A percentile compares a stretch with the other conserved stretches of the same genome.
These are phyloP conservation scores for Andrena camellia DNA, from an alignment of 2,888 invertebrate genomes.

Conservation along the genomic window DNA sequence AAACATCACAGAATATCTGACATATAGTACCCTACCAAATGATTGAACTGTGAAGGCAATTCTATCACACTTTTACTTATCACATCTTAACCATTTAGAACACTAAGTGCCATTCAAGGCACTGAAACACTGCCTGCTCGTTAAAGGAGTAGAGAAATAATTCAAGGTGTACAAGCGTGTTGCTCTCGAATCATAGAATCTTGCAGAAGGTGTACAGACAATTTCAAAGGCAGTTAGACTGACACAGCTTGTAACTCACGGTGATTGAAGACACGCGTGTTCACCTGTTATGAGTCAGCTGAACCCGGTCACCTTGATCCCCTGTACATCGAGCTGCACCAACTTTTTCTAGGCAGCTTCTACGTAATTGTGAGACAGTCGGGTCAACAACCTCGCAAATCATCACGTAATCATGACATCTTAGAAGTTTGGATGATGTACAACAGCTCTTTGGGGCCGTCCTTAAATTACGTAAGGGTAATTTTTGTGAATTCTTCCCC, in stretches of 20 bases:
- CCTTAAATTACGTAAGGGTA: no score
- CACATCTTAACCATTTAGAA: slow-evolving; percentile 16
- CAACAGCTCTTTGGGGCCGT: background rate
- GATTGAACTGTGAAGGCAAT: background rate
- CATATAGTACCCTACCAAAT: background rate
- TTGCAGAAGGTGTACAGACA: slow-evolving; percentile 8
- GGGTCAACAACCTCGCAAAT: slow-evolving; percentile 58
- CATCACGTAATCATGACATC: slow-evolving; percentile 33
- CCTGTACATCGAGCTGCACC: slow-evolving; percentile 38
- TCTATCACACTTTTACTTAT: no score
- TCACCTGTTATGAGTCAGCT: slow-evolving; percentile 71
- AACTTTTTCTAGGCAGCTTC: slow-evolving; percentile 45
- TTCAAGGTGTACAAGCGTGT: background rate
- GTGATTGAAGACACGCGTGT: slow-evolving; percentile 57
- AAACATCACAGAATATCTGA: background rate
- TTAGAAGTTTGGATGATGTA: background rate
- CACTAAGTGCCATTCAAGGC: slow-evolving; percentile 33
- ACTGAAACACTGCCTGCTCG: slow-evolving; percentile 28
- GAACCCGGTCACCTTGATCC: slow-evolving; percentile 44
- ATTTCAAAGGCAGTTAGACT: slow-evolving; percentile 30
- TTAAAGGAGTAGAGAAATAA: slow-evolving; percentile 39
- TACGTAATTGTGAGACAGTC: slow-evolving; percentile 51
- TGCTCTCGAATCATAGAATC: background rate
- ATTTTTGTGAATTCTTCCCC: no score
- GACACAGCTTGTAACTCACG: slow-evolving; percentile 28